A percentile compares a stretch with the other conserved stretches of the same genome.
Evolutionary conservation across 2,797 vertebrate species (phyloP).

Genomic region (Threskiornis aethiopicus): DNA sequence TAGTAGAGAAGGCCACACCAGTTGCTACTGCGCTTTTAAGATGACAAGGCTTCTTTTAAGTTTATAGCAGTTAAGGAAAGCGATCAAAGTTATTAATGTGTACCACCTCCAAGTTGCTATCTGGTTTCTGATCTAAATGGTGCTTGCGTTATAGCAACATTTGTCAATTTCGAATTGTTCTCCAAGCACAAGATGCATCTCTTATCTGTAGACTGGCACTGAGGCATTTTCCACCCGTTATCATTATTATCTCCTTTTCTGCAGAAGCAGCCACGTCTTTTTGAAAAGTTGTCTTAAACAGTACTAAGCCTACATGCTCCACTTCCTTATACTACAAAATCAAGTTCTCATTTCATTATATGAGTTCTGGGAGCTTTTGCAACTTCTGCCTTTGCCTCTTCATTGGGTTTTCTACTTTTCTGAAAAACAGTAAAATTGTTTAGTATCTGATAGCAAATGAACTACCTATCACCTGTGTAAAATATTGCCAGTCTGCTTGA

Average conservation of each 20-base stretch:
- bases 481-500: background rate
- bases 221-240: background rate
- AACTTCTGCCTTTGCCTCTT: background rate
- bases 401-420: background rate
- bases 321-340: background rate
- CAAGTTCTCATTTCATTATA: background rate
- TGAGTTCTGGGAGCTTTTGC: background rate
- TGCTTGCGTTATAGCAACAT: conserved; percentile 24
- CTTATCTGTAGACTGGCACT: background rate
- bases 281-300: background rate
- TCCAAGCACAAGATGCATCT: background rate
- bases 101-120: background rate
- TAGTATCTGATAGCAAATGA: background rate
- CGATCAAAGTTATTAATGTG: conserved; percentile 39
- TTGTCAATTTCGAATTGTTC: conserved; percentile 45
- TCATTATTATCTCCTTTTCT: background rate
- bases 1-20: background rate
- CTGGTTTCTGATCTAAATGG: conserved; percentile 35
- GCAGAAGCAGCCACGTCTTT: background rate
- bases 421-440: background rate
- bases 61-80: background rate
- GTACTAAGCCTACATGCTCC: background rate
- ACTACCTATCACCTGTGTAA: background rate
- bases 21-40: background rate
- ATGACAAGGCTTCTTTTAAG: conserved; percentile 30